Evolutionary conservation across 2,888 invertebrate genomes (phyloP).

Genomic region (Charanyca ferruginea): DNA sequence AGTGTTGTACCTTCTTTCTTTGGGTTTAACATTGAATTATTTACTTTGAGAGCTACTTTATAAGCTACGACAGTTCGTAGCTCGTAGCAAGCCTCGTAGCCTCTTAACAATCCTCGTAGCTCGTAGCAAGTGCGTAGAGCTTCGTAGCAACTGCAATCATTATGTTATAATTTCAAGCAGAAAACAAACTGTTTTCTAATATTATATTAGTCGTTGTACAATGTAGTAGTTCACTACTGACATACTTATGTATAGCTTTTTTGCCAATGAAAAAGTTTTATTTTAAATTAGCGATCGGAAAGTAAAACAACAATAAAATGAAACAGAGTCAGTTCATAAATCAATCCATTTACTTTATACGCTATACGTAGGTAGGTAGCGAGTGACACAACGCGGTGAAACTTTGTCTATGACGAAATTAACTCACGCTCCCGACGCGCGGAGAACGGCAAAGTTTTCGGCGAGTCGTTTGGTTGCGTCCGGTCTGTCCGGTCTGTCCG

Average conservation of each 20-base stretch:
- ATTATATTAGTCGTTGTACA: too few relatives aligned
- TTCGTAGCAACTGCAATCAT: conserved; percentile 1
- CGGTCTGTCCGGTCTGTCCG: background rate
- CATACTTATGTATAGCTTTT: too few relatives aligned
- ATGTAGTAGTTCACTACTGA: too few relatives aligned
- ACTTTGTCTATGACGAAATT: conserved; percentile 47
- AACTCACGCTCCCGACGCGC: conserved; percentile 24
- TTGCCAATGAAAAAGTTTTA: background rate
- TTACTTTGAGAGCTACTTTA: background rate
- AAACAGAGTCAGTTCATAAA: background rate
- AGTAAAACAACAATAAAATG: background rate
- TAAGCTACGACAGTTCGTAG: background rate
- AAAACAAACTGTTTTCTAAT: too few relatives aligned
- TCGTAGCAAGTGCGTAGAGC: conserved; percentile 5
- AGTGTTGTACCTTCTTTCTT: background rate
- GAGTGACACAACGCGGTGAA: conserved; percentile 14
- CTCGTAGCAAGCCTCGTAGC: background rate
- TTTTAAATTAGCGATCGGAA: background rate
- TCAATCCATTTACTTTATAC: conserved; percentile 8
- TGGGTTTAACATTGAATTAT: background rate
- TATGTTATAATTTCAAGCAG: too few relatives aligned
- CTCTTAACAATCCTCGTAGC: background rate
- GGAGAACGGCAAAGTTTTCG: conserved; percentile 30
- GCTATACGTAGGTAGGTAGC: too few relatives aligned
- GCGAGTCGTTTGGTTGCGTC: conserved; percentile 15